A percentile compares a stretch with the other conserved stretches of the same genome.
These are phyloP conservation scores for Leucosticte australis DNA, from an alignment of 2,113 vertebrate genomes.

Conservation along the genomic window DNA sequence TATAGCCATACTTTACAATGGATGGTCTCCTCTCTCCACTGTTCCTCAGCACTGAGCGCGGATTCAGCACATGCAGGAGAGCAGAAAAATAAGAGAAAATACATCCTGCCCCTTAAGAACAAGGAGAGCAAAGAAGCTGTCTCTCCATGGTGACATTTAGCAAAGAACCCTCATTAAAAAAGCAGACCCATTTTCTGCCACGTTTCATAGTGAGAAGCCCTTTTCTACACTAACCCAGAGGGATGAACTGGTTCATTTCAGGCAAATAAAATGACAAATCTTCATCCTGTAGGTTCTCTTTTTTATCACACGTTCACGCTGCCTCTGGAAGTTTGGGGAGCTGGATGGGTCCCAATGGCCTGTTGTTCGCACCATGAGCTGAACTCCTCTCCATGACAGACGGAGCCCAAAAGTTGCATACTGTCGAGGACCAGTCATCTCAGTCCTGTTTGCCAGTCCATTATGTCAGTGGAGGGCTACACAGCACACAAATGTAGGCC, in stretches of 20 bases:
- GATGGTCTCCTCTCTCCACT: neutral
- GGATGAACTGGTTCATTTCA: neutral
- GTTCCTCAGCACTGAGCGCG: neutral
- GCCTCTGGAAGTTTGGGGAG: neutral
- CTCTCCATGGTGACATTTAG: neutral
- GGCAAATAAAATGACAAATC: neutral
- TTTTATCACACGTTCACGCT: neutral
- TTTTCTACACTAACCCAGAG: neutral
- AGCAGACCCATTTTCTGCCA: neutral
- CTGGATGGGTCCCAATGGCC: neutral
- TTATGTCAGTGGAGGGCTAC: neutral
- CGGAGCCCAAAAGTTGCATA: neutral
- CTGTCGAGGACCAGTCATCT: neutral
- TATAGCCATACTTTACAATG: neutral
- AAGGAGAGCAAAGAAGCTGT: neutral
- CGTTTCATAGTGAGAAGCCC: neutral
- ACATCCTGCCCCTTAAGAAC: neutral
- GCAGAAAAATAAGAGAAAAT: neutral
- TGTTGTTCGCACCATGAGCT: neutral
- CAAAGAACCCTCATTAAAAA: neutral
- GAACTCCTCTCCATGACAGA: neutral
- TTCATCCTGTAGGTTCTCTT: neutral
- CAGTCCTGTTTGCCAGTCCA: neutral
- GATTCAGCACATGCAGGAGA: neutral
- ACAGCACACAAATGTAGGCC: neutral